phyloP scores from a whole-genome alignment of 2,797 vertebrate genomes.

The Tenualosa ilisha region DNA sequence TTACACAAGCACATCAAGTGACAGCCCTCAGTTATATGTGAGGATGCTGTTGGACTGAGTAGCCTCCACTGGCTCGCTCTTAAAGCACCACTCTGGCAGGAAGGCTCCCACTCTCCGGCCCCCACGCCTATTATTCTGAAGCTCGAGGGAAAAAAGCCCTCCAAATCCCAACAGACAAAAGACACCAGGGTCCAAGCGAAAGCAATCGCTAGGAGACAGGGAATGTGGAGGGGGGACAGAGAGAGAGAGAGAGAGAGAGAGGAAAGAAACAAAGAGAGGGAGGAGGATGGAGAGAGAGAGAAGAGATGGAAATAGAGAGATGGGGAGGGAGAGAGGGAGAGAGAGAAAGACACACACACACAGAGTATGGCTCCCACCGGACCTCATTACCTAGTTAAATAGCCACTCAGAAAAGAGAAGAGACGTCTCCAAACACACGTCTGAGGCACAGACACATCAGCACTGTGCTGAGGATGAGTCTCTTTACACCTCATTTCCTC shows the following conservation, averaged over 20 bases:
- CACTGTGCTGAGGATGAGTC: not conserved
- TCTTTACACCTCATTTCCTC: not conserved
- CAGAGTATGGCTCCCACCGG: conserved; percentile 27
- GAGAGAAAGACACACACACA: not conserved
- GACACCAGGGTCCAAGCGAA: not conserved
- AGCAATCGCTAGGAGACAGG: not conserved
- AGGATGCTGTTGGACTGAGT: not conserved
- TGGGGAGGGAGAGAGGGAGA: not conserved
- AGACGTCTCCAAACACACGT: not conserved
- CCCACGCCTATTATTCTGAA: not conserved
- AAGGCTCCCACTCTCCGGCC: not conserved
- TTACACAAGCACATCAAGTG: not conserved
- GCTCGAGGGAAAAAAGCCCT: not conserved
- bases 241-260: not conserved
- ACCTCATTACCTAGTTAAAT: conserved; percentile 37
- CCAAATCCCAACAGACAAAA: not conserved
- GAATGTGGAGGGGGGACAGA: not conserved
- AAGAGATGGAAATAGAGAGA: not conserved
- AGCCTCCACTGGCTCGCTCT: not conserved
- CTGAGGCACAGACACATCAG: not conserved
- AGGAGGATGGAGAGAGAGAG: not conserved
- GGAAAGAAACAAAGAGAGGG: no score
- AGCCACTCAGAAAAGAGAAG: conserved; percentile 19
- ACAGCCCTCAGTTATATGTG: not conserved
- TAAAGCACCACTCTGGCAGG: not conserved